Base-by-base conservation (phyloP, 2,797 vertebrate species). In the Neostethus bicornis region DNA sequence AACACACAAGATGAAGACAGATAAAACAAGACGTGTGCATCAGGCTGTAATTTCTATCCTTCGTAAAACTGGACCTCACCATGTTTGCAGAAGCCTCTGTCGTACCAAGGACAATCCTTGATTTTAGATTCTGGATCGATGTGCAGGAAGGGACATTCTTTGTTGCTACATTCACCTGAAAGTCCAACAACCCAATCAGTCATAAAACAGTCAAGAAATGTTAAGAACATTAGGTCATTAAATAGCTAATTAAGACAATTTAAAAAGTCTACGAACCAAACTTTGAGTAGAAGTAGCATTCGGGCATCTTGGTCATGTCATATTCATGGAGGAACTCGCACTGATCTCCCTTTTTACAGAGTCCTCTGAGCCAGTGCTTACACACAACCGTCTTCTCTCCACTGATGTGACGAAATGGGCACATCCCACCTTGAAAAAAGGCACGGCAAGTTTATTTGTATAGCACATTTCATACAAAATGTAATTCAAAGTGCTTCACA, bases 31-130 rank as follows among this genome's bases (percentile, higher is more conserved):
- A 25, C 8, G 4, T 17, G 51, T 11, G 16, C 16, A 41, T 10
- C n/a, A 4, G 17, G n/a, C 10, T 6, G 21, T 5, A 2, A 8
- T 24, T 42, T 20, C 6, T 2, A 34, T 21, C 28, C 32, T 21
- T 2, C 13, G 1, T 11, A 9, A 42, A 51, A 34, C 39, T 49
- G 29, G 12, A 58, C 85, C 43, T 90, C 42, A 99, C 97, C 97
- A 0, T 98, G 97, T 86, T 99, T 99, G 81, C 97, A 99, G 91
- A 99, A 99, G 53, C 97, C 97, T 58, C 97, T 86, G 82, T 99
- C 97, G n/a, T 99, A 99, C 97, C 97, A 99, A 35, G 97, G 97
- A 79, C 97, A 98, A 84, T 98, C 97, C 92, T 99, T 99, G 83
- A 99, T 99, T 92, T 99, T 98, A 21, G 96, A 99, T 72, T 99